Percentiles rank a stretch among this genome's conserved stretches.
phyloP scores from a whole-genome alignment of 2,888 invertebrate species.

The Lottia gigantea region DNA sequence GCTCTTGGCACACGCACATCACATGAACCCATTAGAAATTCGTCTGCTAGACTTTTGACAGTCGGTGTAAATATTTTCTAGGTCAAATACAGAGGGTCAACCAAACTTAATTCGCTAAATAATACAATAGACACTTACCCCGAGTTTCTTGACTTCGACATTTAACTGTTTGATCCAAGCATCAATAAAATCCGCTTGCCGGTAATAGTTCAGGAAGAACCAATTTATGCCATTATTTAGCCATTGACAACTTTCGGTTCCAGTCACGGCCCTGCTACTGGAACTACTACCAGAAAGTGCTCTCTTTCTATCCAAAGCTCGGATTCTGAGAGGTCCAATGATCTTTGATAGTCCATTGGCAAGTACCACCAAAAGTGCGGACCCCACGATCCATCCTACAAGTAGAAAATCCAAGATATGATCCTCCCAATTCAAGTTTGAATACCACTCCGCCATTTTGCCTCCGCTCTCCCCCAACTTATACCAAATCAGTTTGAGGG shows the following conservation, averaged over 20 bases:
- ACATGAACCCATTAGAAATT: background rate
- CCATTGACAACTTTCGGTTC: slow-evolving; percentile 62
- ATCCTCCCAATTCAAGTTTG: slow-evolving; percentile 56
- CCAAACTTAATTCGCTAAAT: too few relatives aligned
- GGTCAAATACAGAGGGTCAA: too few relatives aligned
- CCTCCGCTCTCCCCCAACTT: slow-evolving; percentile 61
- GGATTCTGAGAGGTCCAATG: slow-evolving; percentile 59
- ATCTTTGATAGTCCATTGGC: slow-evolving; percentile 58
- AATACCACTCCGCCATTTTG: slow-evolving; percentile 65
- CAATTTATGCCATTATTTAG: slow-evolving; percentile 63
- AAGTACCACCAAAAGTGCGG: slow-evolving; percentile 53
- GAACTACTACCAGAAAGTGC: slow-evolving; percentile 33
- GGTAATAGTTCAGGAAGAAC: slow-evolving; percentile 62
- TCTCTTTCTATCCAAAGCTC: slow-evolving; percentile 40
- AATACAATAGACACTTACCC: slow-evolving; percentile 53
- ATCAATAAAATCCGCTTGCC: slow-evolving; percentile 62
- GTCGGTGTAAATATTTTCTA: background rate
- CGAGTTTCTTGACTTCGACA: slow-evolving; percentile 67
- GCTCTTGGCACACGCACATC: too few relatives aligned
- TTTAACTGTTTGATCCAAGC: slow-evolving; percentile 68
- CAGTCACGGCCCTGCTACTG: slow-evolving; percentile 17
- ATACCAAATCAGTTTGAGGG: slow-evolving; percentile 65
- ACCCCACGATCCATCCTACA: slow-evolving; percentile 62
- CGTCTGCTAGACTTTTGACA: slow-evolving; percentile 11
- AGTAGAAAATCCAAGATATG: slow-evolving; percentile 65